phyloP scores from a whole-genome alignment of 2,113 vertebrate species.

The Coturnix japonica region DNA sequence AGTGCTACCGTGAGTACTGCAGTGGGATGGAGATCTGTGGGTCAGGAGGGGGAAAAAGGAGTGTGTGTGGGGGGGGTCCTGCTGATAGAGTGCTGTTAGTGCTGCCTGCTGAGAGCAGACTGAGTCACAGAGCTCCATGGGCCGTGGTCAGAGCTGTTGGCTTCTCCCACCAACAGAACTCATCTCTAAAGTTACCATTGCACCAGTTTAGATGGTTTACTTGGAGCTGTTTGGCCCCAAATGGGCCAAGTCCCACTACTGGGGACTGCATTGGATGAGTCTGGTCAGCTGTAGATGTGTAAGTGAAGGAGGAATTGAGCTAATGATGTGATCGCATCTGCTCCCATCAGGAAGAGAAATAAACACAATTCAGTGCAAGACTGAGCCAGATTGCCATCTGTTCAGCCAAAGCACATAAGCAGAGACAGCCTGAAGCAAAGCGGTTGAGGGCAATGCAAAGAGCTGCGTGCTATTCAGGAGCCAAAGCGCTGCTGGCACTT shows the following conservation, averaged over 20 bases:
- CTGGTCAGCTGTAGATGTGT: constrained; percentile 29
- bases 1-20: constrained; percentile 90
- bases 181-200: not conserved
- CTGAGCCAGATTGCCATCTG: fast-evolving
- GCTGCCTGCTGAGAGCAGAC: fast-evolving
- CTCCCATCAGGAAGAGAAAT: not conserved
- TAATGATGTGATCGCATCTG: not conserved
- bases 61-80: not conserved
- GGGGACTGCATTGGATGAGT: not conserved
- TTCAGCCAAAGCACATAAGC: not conserved
- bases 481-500: fast-evolving
- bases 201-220: not conserved
- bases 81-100: not conserved
- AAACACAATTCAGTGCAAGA: not conserved
- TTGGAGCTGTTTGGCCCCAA: not conserved
- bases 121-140: fast-evolving
- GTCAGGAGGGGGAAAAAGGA: no score
- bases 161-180: not conserved
- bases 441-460: not conserved
- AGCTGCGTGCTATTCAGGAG: fast-evolving
- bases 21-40: not conserved
- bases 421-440: not conserved
- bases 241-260: not conserved
- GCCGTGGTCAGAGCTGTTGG: not conserved
- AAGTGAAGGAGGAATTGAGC: not conserved